phyloP scores from a whole-genome alignment of 2,797 vertebrate genomes.

The Poecilia picta region DNA sequence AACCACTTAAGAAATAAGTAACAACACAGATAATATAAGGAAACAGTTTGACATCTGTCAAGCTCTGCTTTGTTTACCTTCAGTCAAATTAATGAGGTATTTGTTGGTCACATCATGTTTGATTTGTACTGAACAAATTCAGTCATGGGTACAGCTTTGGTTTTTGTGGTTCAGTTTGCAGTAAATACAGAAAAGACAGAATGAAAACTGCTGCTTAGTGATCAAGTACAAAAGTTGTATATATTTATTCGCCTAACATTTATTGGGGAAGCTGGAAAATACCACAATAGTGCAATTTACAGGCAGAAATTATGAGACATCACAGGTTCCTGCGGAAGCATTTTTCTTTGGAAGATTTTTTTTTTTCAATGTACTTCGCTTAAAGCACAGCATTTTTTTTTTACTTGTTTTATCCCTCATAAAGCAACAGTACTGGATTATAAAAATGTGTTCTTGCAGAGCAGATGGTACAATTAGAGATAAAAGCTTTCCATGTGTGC shows the following conservation, averaged over 20 bases:
- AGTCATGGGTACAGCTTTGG: slow-evolving; percentile 19
- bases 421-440: slow-evolving; percentile 27
- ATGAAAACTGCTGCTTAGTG: slow-evolving; percentile 41
- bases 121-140: slow-evolving; percentile 28
- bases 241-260: slow-evolving; percentile 25
- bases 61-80: background rate
- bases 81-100: background rate
- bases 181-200: slow-evolving; percentile 40
- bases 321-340: slow-evolving; percentile 30
- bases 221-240: slow-evolving; percentile 30
- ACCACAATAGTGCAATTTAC: slow-evolving; percentile 1
- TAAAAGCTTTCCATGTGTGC: slow-evolving; percentile 41
- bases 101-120: slow-evolving; percentile 11
- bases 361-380: slow-evolving; percentile 11
- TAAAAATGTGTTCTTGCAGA: slow-evolving; percentile 40
- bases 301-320: slow-evolving; percentile 35
- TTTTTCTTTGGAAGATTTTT: slow-evolving; percentile 26
- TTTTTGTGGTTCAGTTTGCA: slow-evolving; percentile 27
- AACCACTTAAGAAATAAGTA: background rate
- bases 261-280: slow-evolving; percentile 10
- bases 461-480: slow-evolving; percentile 57
- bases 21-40: background rate
- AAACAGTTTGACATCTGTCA: background rate
- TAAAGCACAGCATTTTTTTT: slow-evolving; percentile 13
- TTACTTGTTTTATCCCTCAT: slow-evolving; percentile 21